Percentiles rank a stretch among this genome's conserved stretches.
These are phyloP conservation scores for Glyphotaelius pellucidus DNA, from an alignment of 2,888 invertebrate genomes.

Conservation along the genomic window DNA sequence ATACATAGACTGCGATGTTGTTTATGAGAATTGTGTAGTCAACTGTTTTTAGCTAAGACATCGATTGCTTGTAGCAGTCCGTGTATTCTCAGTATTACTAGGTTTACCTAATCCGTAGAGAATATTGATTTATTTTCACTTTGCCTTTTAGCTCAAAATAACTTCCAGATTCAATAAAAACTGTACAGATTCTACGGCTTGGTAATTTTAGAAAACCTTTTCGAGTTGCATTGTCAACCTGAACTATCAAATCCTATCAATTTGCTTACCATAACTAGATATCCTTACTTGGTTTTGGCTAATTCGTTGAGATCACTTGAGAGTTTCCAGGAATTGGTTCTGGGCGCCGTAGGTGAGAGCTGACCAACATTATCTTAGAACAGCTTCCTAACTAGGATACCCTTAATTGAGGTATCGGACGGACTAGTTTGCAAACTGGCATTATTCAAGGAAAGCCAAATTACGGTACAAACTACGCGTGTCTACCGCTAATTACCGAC, in stretches of 20 bases:
- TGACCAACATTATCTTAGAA: background rate
- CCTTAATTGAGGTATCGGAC: background rate
- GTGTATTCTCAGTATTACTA: too few relatives aligned
- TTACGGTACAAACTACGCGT: slow-evolving; percentile 13
- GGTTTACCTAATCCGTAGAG: too few relatives aligned
- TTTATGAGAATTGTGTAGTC: too few relatives aligned
- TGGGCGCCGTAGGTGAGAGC: background rate
- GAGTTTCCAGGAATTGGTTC: background rate
- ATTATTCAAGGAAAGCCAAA: background rate
- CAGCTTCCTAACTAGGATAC: background rate
- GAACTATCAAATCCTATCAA: background rate
- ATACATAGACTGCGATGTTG: too few relatives aligned
- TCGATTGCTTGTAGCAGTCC: too few relatives aligned
- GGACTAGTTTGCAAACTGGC: background rate
- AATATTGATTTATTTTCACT: background rate
- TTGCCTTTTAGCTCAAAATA: background rate
- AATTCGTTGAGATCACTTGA: background rate
- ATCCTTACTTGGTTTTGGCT: background rate
- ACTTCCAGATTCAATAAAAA: too few relatives aligned
- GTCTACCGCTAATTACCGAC: background rate
- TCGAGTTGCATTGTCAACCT: background rate
- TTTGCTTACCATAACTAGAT: background rate
- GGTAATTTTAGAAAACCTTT: background rate
- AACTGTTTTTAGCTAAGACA: too few relatives aligned
- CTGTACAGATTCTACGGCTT: too few relatives aligned